phyloP scores from a whole-genome alignment of 2,113 vertebrate species.

The Mirounga angustirostris region DNA sequence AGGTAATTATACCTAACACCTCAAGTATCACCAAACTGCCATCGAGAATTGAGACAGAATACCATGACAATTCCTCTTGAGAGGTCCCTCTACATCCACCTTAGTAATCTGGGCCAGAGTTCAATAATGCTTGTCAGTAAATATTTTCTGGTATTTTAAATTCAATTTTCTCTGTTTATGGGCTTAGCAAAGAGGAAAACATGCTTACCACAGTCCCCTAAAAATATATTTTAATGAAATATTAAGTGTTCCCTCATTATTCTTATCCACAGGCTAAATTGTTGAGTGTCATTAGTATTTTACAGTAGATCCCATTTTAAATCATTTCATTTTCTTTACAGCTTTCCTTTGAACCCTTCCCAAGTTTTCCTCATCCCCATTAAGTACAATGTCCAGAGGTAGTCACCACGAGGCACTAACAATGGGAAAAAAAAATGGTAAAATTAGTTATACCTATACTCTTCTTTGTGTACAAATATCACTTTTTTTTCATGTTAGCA shows the following conservation, averaged over 20 bases:
- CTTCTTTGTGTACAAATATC: slow-evolving; percentile 48
- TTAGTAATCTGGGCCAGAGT: background rate
- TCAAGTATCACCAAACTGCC: background rate
- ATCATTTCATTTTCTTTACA: background rate
- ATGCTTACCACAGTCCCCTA: background rate
- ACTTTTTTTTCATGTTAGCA: background rate
- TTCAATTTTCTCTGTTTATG: background rate
- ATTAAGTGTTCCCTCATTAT: background rate
- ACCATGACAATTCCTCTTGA: background rate
- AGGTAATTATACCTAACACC: background rate
- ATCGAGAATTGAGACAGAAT: background rate
- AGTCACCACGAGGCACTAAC: background rate
- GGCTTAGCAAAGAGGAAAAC: background rate
- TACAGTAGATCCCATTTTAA: background rate
- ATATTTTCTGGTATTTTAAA: slow-evolving; percentile 25
- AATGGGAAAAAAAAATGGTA: slow-evolving; percentile 9
- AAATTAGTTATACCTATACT: slow-evolving; percentile 29
- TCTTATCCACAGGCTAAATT: background rate
- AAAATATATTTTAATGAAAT: background rate
- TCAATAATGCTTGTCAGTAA: background rate
- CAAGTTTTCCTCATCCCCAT: slow-evolving; percentile 14
- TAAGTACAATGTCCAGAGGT: slow-evolving; percentile 48
- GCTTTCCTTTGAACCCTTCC: slow-evolving; percentile 53
- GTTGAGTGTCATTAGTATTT: background rate
- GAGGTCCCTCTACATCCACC: background rate